phyloP scores from a whole-genome alignment of 2,888 invertebrate species.

The Catotricha subobsoleta region DNA sequence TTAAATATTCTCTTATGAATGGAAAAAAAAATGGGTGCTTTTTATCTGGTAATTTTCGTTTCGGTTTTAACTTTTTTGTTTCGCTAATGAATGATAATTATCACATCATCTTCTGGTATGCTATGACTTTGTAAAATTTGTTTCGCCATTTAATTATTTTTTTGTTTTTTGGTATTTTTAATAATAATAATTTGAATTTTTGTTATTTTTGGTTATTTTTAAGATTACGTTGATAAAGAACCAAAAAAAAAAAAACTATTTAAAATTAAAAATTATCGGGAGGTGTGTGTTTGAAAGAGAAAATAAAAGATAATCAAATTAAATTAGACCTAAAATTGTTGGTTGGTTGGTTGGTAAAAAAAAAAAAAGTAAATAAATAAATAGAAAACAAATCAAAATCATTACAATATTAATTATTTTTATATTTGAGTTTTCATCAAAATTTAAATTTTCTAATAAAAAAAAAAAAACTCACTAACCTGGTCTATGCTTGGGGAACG shows the following conservation, averaged over 20 bases:
- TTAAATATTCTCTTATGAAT: too few species aligned
- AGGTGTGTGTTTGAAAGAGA: slow-evolving; percentile 7
- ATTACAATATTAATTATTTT: not conserved
- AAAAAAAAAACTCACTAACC: slow-evolving; percentile 35
- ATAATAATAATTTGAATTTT: too few species aligned
- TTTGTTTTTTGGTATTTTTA: slow-evolving; percentile 9
- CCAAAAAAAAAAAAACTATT: too few species aligned
- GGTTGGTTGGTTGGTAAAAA: not conserved
- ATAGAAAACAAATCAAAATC: not conserved
- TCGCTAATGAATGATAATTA: too few species aligned
- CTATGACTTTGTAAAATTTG: slow-evolving; percentile 14
- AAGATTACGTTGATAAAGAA: too few species aligned
- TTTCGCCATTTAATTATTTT: slow-evolving; percentile 4
- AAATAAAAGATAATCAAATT: slow-evolving; percentile 9
- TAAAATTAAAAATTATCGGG: too few species aligned
- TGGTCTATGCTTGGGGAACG: slow-evolving; percentile 79
- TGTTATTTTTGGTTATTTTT: too few species aligned
- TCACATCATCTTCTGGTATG: slow-evolving; percentile 13
- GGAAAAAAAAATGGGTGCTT: too few species aligned
- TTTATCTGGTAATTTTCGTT: too few species aligned
- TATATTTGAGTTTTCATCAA: too few species aligned
- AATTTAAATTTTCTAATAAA: too few species aligned
- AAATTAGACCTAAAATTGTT: slow-evolving; percentile 9
- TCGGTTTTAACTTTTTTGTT: too few species aligned
- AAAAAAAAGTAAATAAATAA: slow-evolving; percentile 5